These are phyloP conservation scores for Amyelois transitella DNA, from an alignment of 1,140 invertebrate species.

Conservation along the genomic window DNA sequence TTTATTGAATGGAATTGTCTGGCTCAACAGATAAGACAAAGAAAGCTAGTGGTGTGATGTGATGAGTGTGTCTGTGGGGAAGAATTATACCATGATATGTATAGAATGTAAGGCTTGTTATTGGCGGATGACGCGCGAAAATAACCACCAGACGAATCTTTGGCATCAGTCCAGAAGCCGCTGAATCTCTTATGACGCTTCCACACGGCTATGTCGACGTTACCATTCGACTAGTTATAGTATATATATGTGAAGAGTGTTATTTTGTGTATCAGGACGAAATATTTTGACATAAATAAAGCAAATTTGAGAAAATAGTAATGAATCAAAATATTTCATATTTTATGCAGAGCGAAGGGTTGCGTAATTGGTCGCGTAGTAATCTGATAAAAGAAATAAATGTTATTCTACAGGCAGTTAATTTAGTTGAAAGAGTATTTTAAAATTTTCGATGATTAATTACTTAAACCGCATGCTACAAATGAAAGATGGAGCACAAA, in stretches of 20 bases:
- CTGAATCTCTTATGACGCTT: conserved; percentile 41
- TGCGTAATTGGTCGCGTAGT: too few species aligned
- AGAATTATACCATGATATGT: conserved; percentile 8
- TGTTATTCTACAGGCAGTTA: neutral
- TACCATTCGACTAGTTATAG: conserved; percentile 9
- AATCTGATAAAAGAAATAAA: neutral
- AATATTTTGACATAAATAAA: too few species aligned
- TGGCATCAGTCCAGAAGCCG: conserved; percentile 60
- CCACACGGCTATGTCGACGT: conserved; percentile 26
- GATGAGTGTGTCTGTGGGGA: neutral
- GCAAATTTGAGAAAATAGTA: neutral
- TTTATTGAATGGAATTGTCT: conserved; percentile 28
- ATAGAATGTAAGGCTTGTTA: conserved; percentile 39
- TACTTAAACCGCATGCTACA: too few species aligned
- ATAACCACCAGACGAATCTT: conserved; percentile 56
- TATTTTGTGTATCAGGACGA: too few species aligned
- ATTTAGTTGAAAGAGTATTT: neutral
- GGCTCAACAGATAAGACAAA: conserved; percentile 24
- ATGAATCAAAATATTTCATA: too few species aligned
- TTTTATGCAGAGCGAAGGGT: too few species aligned
- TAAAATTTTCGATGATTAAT: neutral
- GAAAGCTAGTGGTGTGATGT: neutral
- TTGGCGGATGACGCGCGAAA: conserved; percentile 55
- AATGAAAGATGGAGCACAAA: too few species aligned
- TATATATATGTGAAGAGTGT: neutral